Evolutionary conservation across 2,113 vertebrate species (phyloP), one percentile per base, ranked within the genome.

Genomic region (Cavia aperea): DNA sequence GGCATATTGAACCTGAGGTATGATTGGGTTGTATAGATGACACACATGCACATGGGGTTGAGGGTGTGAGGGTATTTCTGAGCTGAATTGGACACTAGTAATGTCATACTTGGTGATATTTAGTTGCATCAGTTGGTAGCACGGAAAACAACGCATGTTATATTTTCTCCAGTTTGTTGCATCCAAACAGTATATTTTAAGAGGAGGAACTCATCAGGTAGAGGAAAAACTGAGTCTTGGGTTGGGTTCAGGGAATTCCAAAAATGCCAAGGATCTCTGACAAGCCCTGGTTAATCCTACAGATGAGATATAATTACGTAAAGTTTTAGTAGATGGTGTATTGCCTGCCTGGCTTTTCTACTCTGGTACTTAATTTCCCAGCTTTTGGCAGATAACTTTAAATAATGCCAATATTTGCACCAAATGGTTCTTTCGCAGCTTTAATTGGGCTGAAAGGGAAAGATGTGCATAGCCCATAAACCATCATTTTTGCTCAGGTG

Each of bases 1-100:
- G 99, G 94, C 98, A 99, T 94, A 98, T 98, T 16, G 99, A 99
- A 91, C 99, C 99, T 31, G 99, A 99, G 99, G 99, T 99, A 97
- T 86, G 96, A 23, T 3, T 60, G 95, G 23, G 43, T 33, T 18
- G n/a, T 39, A 4, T 4, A 18, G 29, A 23, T 10, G 29, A 18
- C 1, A 60, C 18, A 24, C 21, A 13, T 3, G 11, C 4, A 19
- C 15, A 56, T 1, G 13, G 46, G 46, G 29, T 51, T 33, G 58
- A 19, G 56, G 29, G 31, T 7, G 60, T 33, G 2, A n/a, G 54
- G 58, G 3, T 10, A 36, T 60, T 14, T 70, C 68, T 81, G 14
- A 26, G 54, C 18, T 56, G 1, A 46, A 0, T 72, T 65, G 91
- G 46, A 19, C 14, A 1, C 70, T 49, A 8, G 7, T 56, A 7